Conservation (phyloP, 2,888 invertebrate species). For the Latrodectus hesperus region DNA sequence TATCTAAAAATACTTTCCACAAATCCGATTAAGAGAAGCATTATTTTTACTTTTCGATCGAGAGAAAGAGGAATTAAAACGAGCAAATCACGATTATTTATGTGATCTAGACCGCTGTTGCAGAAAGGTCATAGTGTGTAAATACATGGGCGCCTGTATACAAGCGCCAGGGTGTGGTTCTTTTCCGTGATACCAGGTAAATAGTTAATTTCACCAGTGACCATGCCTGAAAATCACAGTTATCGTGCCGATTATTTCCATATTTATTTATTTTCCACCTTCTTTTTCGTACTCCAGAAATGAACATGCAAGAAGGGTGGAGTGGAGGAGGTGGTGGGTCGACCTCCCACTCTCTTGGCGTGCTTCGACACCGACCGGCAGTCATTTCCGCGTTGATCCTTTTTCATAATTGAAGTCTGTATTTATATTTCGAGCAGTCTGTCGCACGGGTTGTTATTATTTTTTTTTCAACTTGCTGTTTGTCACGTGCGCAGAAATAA, state of each 20-base stretch:
- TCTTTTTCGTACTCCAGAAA: background rate
- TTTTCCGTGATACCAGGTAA: constrained; percentile 43
- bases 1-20: too few relatives aligned
- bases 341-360: constrained; percentile 5
- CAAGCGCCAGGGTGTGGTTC: constrained; percentile 62
- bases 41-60: too few relatives aligned
- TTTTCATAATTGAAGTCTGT: background rate
- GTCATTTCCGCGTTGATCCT: background rate
- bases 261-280: constrained; percentile 33
- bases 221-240: constrained; percentile 50
- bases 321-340: background rate
- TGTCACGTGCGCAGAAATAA: background rate
- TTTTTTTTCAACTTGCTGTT: background rate
- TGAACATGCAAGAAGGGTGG: too few relatives aligned
- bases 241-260: constrained; percentile 54
- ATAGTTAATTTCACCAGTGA: constrained; percentile 57
- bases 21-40: too few relatives aligned
- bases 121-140: constrained; percentile 1
- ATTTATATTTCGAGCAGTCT: background rate
- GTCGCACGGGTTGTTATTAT: background rate
- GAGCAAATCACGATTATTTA: background rate
- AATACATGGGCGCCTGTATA: constrained; percentile 45
- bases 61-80: background rate
- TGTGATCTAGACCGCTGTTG: background rate
- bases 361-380: constrained; percentile 13